Conservation (phyloP, 1,140 invertebrate genomes). For the Listronotus bonariensis region DNA sequence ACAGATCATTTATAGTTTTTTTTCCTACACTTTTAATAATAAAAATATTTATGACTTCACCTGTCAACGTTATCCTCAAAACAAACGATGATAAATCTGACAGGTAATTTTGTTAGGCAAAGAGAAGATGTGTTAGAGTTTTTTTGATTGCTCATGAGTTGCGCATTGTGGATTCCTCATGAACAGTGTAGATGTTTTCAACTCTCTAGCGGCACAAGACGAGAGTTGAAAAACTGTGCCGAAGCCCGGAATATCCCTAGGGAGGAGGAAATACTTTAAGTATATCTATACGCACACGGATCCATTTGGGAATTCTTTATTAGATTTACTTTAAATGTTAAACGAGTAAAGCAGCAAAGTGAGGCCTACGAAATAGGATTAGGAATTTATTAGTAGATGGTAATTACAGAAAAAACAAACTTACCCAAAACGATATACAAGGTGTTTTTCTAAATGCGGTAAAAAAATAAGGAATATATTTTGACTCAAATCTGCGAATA, state of each 20-base stretch:
- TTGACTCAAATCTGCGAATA: too few relatives aligned
- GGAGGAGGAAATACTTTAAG: slow-evolving; percentile 20
- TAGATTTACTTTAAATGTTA: slow-evolving; percentile 19
- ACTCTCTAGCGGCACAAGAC: slow-evolving; percentile 20
- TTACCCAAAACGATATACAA: too few relatives aligned
- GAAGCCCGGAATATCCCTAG: slow-evolving; percentile 18
- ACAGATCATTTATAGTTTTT: too few relatives aligned
- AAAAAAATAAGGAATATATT: too few relatives aligned
- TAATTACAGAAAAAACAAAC: too few relatives aligned
- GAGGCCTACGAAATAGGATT: background rate
- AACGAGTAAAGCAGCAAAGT: background rate
- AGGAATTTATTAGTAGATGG: too few relatives aligned
- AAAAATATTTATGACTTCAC: too few relatives aligned
- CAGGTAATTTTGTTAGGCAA: slow-evolving; percentile 24
- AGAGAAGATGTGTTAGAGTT: background rate
- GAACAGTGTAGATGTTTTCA: slow-evolving; percentile 25
- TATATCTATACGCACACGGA: slow-evolving; percentile 27
- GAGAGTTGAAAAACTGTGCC: slow-evolving; percentile 9
- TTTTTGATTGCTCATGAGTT: slow-evolving; percentile 28
- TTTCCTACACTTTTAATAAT: too few relatives aligned
- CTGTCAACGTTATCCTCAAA: too few relatives aligned
- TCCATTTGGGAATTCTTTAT: slow-evolving; percentile 30
- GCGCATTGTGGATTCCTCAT: slow-evolving; percentile 23
- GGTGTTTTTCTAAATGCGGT: too few relatives aligned
- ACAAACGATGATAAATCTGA: slow-evolving; percentile 31